Base-by-base conservation (phyloP, 2,888 invertebrate genomes). In the Alcis repandata region DNA sequence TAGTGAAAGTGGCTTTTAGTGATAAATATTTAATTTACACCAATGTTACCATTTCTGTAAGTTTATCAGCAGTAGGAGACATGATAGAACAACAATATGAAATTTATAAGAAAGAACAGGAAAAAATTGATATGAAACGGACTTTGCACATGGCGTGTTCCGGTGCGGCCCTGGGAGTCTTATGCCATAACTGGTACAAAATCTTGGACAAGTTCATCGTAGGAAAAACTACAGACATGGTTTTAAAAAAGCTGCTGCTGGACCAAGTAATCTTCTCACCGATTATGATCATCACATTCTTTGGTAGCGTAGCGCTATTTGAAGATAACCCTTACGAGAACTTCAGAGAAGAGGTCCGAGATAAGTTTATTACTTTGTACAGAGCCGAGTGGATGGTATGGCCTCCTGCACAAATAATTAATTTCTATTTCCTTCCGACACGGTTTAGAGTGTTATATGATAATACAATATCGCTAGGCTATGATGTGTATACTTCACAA, bases 381-480 rank as follows among this genome's bases (percentile, higher is more conserved):
- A 90, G 95, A 17, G 98, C 98, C 0, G 99, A 99, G 85, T 98
- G 98, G 97, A 89, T 97, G 69, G 95, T 99, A 7, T 99, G 99
- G 98, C 98, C 99, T 0, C 97, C 97, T 0, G 98, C 98, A 0
- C 99, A 99, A 88, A 91, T 98, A 45, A 94, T 99, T 22, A 99
- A 99, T 88, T 99, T 99, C 88, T 98, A 96, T 84, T 95, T 97
- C 81, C 87, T 99, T 74, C 98, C 98, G 2, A 95, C 96, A 9
- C 95, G 94, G 77, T 98, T 95, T 86, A 94, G 99, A 79, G 97
- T 99, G 36, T 92, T 99, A 27, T 99, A 98, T 87, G 98, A 98
- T 83, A 98, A 97, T 83, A 95, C 95, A 0, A 96, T 98, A 83
- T 98, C 98, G 32, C 93, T 98, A 82, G 97, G 97, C 0, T 98